These are phyloP conservation scores for Pomacea maculata DNA, from an alignment of 1,140 invertebrate genomes.

Conservation along the genomic window DNA sequence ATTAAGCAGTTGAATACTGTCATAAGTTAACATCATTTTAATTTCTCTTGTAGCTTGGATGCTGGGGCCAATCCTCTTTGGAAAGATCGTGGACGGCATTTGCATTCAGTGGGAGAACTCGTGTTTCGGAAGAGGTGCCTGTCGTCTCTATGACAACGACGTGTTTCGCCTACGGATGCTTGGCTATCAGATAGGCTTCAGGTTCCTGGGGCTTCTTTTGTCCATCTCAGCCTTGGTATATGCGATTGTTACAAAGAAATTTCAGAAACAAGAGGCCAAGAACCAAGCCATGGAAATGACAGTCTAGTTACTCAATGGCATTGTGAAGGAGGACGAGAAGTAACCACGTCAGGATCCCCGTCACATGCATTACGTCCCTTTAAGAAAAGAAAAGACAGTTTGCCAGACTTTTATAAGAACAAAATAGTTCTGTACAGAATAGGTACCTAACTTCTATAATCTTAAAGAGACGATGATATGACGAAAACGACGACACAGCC, in stretches of 20 bases:
- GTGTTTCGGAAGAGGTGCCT: constrained; percentile 2
- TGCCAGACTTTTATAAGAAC: too few species aligned
- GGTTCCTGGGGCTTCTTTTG: not conserved
- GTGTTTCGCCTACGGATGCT: constrained; percentile 14
- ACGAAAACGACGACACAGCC: too few species aligned
- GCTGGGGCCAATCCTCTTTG: constrained; percentile 16
- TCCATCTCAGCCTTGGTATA: not conserved
- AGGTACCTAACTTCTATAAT: too few species aligned
- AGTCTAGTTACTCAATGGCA: not conserved
- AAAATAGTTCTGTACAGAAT: too few species aligned
- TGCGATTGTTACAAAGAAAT: constrained; percentile 6
- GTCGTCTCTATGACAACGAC: constrained; percentile 25
- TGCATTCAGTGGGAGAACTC: constrained; percentile 22
- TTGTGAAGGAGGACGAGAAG: too few species aligned
- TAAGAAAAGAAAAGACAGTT: too few species aligned
- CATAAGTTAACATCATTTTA: too few species aligned
- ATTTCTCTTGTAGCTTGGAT: constrained; percentile 7
- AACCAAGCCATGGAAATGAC: not conserved
- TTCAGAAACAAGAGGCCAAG: not conserved
- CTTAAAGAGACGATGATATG: too few species aligned
- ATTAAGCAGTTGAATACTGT: too few species aligned
- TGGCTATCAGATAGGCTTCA: not conserved
- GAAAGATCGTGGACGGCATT: constrained; percentile 33
- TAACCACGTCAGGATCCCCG: too few species aligned
- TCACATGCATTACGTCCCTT: too few species aligned